These are phyloP conservation scores for Herpetotheres cachinnans DNA, from an alignment of 2,113 vertebrate species.

Conservation along the genomic window DNA sequence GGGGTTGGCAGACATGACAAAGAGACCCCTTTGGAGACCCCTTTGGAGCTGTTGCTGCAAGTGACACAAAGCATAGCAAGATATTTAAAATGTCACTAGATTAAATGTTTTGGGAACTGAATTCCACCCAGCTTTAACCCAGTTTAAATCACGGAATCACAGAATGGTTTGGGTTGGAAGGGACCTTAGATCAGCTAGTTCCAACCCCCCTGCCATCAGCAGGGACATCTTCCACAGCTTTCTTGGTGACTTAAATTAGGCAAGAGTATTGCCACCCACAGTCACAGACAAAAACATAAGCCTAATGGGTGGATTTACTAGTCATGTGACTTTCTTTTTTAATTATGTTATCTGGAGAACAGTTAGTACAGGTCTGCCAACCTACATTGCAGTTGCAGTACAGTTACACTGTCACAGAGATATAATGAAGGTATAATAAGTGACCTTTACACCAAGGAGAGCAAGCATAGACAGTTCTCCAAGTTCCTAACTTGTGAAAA, in stretches of 20 bases:
- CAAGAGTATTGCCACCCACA: background rate
- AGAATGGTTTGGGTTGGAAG: too few relatives aligned
- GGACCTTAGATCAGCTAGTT: too few relatives aligned
- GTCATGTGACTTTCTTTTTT: background rate
- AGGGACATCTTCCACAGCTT: background rate
- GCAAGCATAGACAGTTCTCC: background rate
- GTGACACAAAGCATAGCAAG: background rate
- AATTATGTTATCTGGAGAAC: background rate
- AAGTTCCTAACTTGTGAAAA: background rate
- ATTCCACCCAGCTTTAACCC: background rate
- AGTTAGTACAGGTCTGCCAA: background rate
- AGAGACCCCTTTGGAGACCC: background rate
- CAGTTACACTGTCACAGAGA: background rate
- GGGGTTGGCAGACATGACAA: background rate
- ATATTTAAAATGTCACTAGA: background rate
- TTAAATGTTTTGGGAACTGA: background rate
- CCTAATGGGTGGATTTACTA: background rate
- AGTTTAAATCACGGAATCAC: background rate
- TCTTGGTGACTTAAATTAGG: background rate
- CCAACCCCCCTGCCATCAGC: too few relatives aligned
- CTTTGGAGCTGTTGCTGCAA: background rate
- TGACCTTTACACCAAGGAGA: background rate
- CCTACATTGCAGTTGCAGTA: background rate
- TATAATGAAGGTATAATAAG: background rate
- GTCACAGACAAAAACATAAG: background rate